A percentile compares a stretch with the other conserved stretches of the same genome.
Evolutionary conservation across 2,797 vertebrate species (phyloP).

Genomic region (Rhinella marina): DNA sequence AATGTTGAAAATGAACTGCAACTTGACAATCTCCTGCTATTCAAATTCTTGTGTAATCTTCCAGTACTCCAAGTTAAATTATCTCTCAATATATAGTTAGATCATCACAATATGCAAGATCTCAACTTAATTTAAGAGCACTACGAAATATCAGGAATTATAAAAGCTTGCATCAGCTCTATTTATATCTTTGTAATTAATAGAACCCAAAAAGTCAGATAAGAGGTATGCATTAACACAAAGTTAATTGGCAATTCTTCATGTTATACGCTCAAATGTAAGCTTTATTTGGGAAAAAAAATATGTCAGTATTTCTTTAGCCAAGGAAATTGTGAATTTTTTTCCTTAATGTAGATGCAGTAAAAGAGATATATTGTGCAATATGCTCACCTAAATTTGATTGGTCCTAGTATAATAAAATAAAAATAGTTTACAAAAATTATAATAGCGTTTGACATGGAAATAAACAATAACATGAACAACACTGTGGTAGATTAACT

Average conservation of each 20-base stretch:
- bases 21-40: conserved; percentile 57
- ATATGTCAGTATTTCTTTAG: background rate
- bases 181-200: conserved; percentile 63
- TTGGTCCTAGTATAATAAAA: background rate
- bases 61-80: conserved; percentile 47
- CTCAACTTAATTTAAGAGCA: conserved; percentile 63
- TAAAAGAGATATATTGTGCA: background rate
- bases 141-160: conserved; percentile 60
- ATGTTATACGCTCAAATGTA: conserved; percentile 23
- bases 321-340: background rate
- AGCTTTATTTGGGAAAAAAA: conserved; percentile 30
- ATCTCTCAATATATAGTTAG: conserved; percentile 52
- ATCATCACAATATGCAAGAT: conserved; percentile 52
- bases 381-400: background rate
- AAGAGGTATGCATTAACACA: conserved; percentile 45
- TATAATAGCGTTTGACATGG: background rate
- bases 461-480: background rate
- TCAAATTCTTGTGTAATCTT: conserved; percentile 51
- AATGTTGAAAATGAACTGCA: conserved; percentile 43
- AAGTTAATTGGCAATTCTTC: conserved; percentile 41
- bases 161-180: conserved; percentile 58
- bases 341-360: background rate
- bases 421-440: background rate
- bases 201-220: conserved; percentile 57
- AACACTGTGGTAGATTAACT: background rate